Conservation (phyloP, 2,797 vertebrate species). For the Chaetodon trifasciatus region DNA sequence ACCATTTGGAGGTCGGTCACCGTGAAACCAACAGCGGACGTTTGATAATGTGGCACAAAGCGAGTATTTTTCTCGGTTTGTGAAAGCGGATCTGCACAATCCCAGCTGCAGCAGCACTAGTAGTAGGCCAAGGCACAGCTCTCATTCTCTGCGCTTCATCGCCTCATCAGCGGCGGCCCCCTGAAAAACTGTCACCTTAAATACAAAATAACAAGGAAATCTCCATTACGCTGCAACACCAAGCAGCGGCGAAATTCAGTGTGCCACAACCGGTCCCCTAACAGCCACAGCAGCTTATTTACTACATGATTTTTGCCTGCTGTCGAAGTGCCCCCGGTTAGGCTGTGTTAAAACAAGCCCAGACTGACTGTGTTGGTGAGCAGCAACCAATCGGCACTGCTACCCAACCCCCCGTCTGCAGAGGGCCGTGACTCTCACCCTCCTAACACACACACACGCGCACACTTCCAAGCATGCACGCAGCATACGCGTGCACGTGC, state of each 20-base stretch:
- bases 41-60: constrained; percentile 74
- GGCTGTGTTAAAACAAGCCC: constrained; percentile 86
- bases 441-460: constrained; percentile 28
- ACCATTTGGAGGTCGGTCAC: constrained; percentile 87
- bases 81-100: constrained; percentile 86
- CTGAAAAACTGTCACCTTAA: constrained; percentile 75
- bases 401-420: constrained; percentile 86
- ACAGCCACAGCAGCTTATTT: constrained; percentile 75
- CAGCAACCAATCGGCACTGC: constrained; percentile 86
- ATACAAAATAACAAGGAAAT: constrained; percentile 69
- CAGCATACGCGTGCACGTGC: background rate
- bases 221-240: constrained; percentile 70
- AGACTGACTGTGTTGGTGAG: constrained; percentile 84
- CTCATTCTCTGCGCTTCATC: constrained; percentile 87
- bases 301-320: constrained; percentile 84
- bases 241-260: constrained; percentile 66
- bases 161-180: constrained; percentile 83
- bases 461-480: background rate
- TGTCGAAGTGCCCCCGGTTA: constrained; percentile 88
- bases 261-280: constrained; percentile 72
- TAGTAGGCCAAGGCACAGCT: constrained; percentile 85
- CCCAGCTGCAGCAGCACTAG: constrained; percentile 83
- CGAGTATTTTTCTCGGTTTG: constrained; percentile 83
- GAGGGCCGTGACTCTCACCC: constrained; percentile 83
- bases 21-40: constrained; percentile 80